phyloP scores from a whole-genome alignment of 2,113 vertebrate species.

The Thamnophis sirtalis region DNA sequence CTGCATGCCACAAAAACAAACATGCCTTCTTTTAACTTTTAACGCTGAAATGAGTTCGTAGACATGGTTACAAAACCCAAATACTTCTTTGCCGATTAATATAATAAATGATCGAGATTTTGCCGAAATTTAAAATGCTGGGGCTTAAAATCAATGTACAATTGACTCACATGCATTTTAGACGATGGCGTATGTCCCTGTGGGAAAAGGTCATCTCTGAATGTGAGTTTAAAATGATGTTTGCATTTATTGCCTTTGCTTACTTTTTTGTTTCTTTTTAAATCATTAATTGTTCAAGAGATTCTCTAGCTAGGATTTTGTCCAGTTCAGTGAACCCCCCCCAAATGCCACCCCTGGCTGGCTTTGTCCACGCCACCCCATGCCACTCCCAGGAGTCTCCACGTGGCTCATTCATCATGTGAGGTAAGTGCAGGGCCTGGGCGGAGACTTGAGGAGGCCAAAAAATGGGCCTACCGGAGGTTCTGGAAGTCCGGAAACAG shows the following conservation, averaged over 20 bases:
- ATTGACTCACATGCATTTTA: background rate
- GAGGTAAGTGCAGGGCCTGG: too few relatives aligned
- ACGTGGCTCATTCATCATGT: too few relatives aligned
- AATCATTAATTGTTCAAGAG: background rate
- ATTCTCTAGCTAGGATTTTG: too few relatives aligned
- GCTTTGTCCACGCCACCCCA: too few relatives aligned
- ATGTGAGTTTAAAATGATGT: background rate
- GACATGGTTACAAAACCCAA: constrained; percentile 6
- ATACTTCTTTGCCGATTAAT: background rate
- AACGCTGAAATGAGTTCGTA: constrained; percentile 1
- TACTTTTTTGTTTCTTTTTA: background rate
- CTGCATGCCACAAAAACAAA: background rate
- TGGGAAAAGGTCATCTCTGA: background rate
- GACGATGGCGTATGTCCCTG: too few relatives aligned
- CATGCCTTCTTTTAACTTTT: background rate
- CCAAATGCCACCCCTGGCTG: too few relatives aligned
- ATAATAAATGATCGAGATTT: background rate
- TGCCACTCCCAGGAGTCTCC: too few relatives aligned
- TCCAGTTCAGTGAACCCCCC: too few relatives aligned
- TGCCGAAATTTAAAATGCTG: background rate
- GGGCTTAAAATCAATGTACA: background rate
- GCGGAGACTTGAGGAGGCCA: too few relatives aligned
- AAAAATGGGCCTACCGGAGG: too few relatives aligned
- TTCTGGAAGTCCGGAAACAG: too few relatives aligned
- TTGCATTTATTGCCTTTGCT: background rate